Base-by-base conservation (phyloP, 2,113 vertebrate species). In the Camarhynchus parvulus region DNA sequence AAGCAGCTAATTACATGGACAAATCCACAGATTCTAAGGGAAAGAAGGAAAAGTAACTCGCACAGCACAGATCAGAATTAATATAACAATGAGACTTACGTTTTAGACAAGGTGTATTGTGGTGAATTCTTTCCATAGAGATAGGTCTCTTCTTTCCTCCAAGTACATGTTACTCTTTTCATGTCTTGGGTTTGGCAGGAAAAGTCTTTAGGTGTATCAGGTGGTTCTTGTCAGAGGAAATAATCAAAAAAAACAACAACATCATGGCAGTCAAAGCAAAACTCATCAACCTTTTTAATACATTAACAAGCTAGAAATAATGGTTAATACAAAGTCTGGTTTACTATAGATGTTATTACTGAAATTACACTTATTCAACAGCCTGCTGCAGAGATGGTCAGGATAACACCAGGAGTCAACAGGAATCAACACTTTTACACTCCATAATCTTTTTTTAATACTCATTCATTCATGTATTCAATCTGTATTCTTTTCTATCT, bases 121-220 rank as follows among this genome's bases (percentile, higher is more conserved):
- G 76, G 69, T 52, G 50, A 47, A 74, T 83, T 8, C 4, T 0
- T 3, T 10, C 50, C 20, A 47, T 44, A 6, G 46, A 97, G 76
- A 56, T 86, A 44, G 2, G 95, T 96, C 30, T 93, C 53, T 31
- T 95, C 97, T 30, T 92, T 47, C n/a, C 52, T 83, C 98, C 98
- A 98, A 31, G 94, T 96, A 86, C 98, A 98, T 3, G 37, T 97
- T 89, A 98, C 28, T 31, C 8, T 95, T 82, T 58, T 89, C 55
- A 98, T 67, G 78, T 98, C 97, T 77, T 11, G 93, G 30, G 98
- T 98, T 86, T 98, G 92, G 91, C 98, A 98, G 50, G 87, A 97
- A 89, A 98, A 92, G 67, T 97, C n/a, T 61, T 83, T 64, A 76
- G 98, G 98, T 49, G 66, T 66, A 61, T 97, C 93, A n/a, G 98